phyloP scores from a whole-genome alignment of 1,140 invertebrate species.

The Brachionus calyciflorus region DNA sequence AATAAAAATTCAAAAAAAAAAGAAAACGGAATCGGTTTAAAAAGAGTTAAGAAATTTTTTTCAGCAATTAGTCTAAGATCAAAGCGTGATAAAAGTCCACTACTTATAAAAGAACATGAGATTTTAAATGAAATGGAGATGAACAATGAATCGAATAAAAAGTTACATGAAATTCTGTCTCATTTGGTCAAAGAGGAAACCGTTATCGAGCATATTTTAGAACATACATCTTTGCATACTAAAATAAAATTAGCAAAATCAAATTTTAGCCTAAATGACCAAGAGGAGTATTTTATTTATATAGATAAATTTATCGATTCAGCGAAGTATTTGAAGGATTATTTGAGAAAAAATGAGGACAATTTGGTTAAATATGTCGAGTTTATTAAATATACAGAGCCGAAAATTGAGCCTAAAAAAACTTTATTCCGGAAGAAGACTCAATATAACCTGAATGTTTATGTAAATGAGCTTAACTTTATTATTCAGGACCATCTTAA shows the following conservation, averaged over 20 bases:
- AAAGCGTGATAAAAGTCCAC: neutral
- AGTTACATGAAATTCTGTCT: conserved; percentile 10
- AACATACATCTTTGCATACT: conserved; percentile 3
- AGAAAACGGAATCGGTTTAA: neutral
- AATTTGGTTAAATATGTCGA: neutral
- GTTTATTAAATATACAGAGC: neutral
- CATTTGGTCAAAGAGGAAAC: neutral
- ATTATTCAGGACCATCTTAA: neutral
- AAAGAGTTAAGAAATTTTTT: neutral
- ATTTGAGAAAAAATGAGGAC: conserved; percentile 20
- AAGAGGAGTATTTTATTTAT: neutral
- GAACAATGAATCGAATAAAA: neutral
- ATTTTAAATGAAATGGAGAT: neutral
- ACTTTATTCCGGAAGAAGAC: neutral
- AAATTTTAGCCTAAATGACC: conserved; percentile 13
- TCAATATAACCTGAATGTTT: neutral
- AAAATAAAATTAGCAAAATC: conserved; percentile 1
- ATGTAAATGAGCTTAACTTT: neutral
- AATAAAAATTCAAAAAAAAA: neutral
- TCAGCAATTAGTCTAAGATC: neutral
- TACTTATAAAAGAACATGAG: too few species aligned
- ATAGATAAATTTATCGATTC: conserved; percentile 14
- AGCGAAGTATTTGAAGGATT: neutral
- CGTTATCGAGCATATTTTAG: neutral
- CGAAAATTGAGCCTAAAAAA: neutral